A percentile compares a stretch with the other conserved stretches of the same genome.
These are phyloP conservation scores for Synergus itoensis DNA, from an alignment of 2,888 invertebrate genomes.

Conservation along the genomic window DNA sequence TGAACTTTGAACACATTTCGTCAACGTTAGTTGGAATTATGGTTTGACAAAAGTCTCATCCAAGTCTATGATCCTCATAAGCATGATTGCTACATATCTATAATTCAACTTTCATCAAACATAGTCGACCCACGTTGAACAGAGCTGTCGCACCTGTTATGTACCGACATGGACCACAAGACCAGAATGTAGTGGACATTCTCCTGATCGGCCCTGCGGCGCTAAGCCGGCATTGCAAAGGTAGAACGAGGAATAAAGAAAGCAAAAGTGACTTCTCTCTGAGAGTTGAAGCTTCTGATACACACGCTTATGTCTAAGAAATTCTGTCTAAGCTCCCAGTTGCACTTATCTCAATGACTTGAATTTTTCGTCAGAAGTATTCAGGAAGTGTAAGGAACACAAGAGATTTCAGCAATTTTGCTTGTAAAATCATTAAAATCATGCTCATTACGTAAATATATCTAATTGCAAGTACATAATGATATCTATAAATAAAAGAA, in stretches of 20 bases:
- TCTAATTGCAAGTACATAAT: not conserved
- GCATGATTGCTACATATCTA: not conserved
- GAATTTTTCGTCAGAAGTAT: too few species aligned
- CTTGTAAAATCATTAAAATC: too few species aligned
- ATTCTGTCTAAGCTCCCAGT: not conserved
- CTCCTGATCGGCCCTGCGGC: slow-evolving; percentile 38
- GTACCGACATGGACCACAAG: not conserved
- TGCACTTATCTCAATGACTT: too few species aligned
- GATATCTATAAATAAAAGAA: not conserved
- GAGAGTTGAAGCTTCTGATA: not conserved
- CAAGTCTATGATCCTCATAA: not conserved
- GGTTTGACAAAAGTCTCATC: not conserved
- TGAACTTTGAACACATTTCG: too few species aligned
- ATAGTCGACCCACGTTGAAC: not conserved
- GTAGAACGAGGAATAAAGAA: slow-evolving; percentile 34
- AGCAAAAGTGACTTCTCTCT: slow-evolving; percentile 48
- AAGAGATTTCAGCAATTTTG: too few species aligned
- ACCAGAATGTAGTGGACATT: slow-evolving; percentile 34
- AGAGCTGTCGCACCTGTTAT: not conserved
- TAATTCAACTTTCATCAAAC: slow-evolving; percentile 4
- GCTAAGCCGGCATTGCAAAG: not conserved
- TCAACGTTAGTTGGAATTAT: not conserved
- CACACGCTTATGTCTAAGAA: not conserved
- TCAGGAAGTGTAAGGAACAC: too few species aligned
- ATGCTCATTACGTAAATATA: too few species aligned